Conservation (phyloP, 2,797 vertebrate genomes). For the Micromesistius poutassou region DNA sequence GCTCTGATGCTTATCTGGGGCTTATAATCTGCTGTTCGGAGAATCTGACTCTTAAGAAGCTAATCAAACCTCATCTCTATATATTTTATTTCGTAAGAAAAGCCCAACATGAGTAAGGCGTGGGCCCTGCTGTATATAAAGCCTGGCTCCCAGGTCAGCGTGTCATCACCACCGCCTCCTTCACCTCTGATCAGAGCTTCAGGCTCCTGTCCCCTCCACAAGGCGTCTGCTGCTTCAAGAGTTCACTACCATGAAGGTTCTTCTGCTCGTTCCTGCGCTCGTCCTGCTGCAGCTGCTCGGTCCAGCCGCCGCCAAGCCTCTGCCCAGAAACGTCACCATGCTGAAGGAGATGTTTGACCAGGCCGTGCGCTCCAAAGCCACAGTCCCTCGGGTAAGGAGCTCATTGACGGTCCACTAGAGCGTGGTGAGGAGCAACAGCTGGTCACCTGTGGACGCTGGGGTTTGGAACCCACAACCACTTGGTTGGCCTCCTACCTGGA, state of each 20-base stretch:
- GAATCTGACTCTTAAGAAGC: slow-evolving; percentile 39
- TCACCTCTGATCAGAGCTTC: not conserved
- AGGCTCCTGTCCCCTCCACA: not conserved
- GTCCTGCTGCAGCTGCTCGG: not conserved
- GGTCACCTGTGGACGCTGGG: no score
- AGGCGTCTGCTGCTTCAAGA: not conserved
- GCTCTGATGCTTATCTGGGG: not conserved
- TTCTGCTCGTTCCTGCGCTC: not conserved
- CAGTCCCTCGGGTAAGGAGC: not conserved
- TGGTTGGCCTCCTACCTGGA: no score
- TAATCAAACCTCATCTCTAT: slow-evolving; percentile 50
- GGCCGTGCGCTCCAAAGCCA: not conserved
- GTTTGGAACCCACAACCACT: no score
- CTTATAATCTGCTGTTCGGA: slow-evolving; percentile 43
- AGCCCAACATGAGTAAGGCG: not conserved
- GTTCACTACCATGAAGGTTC: not conserved
- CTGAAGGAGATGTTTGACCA: not conserved
- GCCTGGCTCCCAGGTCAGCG: not conserved
- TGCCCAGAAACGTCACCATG: not conserved
- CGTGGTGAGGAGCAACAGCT: no score
- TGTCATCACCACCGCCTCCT: not conserved
- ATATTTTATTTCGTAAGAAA: slow-evolving; percentile 23
- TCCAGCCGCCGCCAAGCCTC: not conserved
- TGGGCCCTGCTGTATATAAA: not conserved
- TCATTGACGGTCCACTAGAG: not conserved